Conservation (phyloP, 35 echinoderm and acorn worm species). For the Heliocidaris erythrogramma region DNA sequence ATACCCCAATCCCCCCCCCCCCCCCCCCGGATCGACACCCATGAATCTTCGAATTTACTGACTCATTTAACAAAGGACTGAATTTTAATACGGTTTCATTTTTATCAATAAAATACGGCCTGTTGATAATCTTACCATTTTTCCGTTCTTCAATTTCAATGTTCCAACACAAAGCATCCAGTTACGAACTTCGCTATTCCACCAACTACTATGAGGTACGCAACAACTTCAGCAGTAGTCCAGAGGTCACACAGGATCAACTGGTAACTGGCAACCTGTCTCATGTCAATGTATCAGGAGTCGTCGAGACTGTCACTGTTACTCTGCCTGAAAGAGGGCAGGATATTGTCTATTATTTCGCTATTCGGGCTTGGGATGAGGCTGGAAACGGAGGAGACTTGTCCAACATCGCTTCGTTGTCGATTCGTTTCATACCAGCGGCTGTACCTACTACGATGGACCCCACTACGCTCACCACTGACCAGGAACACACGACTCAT, state of each 20-base stretch:
- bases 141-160: background rate
- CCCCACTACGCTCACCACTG: background rate
- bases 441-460: background rate
- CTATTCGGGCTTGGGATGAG: slow-evolving; percentile 41
- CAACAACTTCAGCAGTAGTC: background rate
- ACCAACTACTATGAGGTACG: background rate
- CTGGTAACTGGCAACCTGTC: slow-evolving; percentile 31
- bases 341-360: slow-evolving; percentile 44
- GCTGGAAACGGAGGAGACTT: slow-evolving; percentile 36
- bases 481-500: no score
- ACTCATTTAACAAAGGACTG: no score
- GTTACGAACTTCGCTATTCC: slow-evolving; percentile 40
- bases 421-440: slow-evolving; percentile 3
- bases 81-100: no score
- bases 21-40: no score
- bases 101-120: no score
- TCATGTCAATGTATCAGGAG: background rate
- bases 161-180: slow-evolving; percentile 22
- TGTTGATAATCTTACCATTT: no score
- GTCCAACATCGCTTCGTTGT: slow-evolving; percentile 42
- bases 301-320: slow-evolving; percentile 23
- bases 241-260: slow-evolving; percentile 7
- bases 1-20: no score
- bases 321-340: background rate
- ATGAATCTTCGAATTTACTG: no score